Conservation (phyloP, 2,113 vertebrate genomes). For the Caracal caracal region DNA sequence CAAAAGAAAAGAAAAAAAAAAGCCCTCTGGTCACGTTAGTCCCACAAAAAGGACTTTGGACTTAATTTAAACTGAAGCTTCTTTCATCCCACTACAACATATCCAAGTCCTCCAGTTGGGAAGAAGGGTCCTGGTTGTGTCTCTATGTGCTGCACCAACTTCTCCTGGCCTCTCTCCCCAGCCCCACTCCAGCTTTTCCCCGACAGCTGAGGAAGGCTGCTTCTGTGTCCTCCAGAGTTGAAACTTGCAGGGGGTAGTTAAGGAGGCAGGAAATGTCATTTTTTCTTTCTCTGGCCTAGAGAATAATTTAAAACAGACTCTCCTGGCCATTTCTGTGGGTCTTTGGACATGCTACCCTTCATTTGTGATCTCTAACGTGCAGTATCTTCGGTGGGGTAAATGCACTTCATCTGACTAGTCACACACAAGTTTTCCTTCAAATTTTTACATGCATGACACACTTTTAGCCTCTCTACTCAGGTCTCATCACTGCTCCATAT, state of each 20-base stretch:
- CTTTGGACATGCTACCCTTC: background rate
- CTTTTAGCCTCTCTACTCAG: background rate
- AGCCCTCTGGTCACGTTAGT: background rate
- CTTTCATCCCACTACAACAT: background rate
- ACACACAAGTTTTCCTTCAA: background rate
- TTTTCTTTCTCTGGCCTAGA: background rate
- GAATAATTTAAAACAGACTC: background rate
- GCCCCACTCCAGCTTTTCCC: background rate
- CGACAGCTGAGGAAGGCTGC: background rate
- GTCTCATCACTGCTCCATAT: background rate
- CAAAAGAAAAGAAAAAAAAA: background rate
- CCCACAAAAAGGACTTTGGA: background rate
- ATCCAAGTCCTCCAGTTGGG: fast-evolving
- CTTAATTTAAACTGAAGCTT: background rate
- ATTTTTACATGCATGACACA: background rate
- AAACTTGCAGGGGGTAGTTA: background rate
- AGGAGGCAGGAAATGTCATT: background rate
- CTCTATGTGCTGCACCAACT: background rate
- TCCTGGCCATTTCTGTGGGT: fast-evolving
- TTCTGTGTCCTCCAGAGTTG: background rate
- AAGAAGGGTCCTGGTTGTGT: background rate
- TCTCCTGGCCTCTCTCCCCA: background rate
- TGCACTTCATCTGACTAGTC: background rate
- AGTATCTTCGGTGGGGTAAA: background rate
- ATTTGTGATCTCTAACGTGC: background rate